Base-by-base conservation (phyloP, 1,140 invertebrate genomes). In the Euglossa dilemma region DNA sequence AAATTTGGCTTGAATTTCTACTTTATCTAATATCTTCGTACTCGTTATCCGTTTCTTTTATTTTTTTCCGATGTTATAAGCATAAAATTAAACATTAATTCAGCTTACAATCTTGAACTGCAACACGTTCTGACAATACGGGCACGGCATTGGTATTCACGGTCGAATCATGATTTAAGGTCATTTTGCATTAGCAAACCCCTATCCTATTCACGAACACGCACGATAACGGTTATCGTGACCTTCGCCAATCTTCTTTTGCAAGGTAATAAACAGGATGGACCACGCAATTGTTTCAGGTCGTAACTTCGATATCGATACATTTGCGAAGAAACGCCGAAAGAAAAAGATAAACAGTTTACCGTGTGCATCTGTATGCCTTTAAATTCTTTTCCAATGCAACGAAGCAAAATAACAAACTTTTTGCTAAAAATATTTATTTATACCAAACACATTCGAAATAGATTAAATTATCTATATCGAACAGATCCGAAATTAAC, bases 141-240 rank as follows among this genome's bases (percentile, higher is more conserved):
- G 80, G 80, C 61, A 28, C 54, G 54, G 20, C 64, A 82, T 76
- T 82, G 72, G 52, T 67, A 82, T 82, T 82, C 80, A 82, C 63
- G 72, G 72, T 50, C 80, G 63, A 59, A 56, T 36, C 16, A 23
- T 28, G 36, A 76, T 73, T 59, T 43, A 50, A 67, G 57, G 25
- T 36, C 6, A 12, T 43, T 56, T n/a, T 36, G n/a, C 63, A 82
- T 67, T 57, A 54, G 18, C 45, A 23, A 59, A 76, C 72, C 80
- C 80, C 72, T 76, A 76, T 82, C 69, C 47, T 23, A 76, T 69
- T 76, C 80, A 76, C n/a, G 80, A 54, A 76, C 80, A n/a, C n/a
- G 56, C 14, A 20, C 18, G 43, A 76, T 67, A 82, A 69, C 8
- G 28, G 52, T 59, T 76, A 80, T 67, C 54, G 43, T 45, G 28